Evolutionary conservation across 2,113 vertebrate species (phyloP).

Genomic region (Salvator merianae): DNA sequence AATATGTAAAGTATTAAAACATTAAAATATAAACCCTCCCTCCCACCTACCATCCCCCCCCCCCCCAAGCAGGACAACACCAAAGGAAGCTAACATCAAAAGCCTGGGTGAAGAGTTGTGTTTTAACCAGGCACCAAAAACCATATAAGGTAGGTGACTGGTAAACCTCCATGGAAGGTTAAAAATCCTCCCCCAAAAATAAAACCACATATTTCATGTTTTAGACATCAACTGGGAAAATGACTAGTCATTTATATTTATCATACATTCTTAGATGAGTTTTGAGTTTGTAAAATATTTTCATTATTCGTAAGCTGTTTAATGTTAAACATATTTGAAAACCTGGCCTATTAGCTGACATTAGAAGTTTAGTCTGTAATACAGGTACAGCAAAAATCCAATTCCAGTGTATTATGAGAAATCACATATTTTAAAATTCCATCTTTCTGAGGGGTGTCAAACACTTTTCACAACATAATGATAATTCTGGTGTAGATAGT

Average conservation of each 20-base stretch:
- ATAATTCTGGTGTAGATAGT: slow-evolving; percentile 32
- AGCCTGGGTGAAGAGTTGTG: too few species aligned
- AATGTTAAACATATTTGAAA: slow-evolving; percentile 2
- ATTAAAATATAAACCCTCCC: too few species aligned
- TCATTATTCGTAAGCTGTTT: not conserved
- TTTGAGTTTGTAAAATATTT: not conserved
- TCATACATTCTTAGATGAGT: not conserved
- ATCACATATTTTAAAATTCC: slow-evolving; percentile 57
- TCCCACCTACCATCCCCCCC: too few species aligned
- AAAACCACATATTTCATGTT: not conserved
- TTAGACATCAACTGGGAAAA: not conserved
- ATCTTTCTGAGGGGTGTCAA: slow-evolving; percentile 46
- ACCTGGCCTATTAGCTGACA: not conserved
- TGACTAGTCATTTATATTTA: not conserved
- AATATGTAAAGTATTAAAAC: too few species aligned
- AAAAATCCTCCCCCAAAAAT: not conserved
- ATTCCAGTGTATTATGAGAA: slow-evolving; percentile 46
- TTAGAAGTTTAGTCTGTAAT: slow-evolving; percentile 25
- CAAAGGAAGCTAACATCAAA: too few species aligned
- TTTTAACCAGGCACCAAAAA: too few species aligned
- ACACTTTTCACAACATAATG: slow-evolving; percentile 39
- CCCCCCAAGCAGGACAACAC: too few species aligned
- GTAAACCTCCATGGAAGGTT: too few species aligned
- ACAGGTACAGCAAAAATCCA: slow-evolving; percentile 39
- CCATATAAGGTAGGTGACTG: too few species aligned